Evolutionary conservation across 2,113 vertebrate species (phyloP).

Genomic region (Octodon degus): DNA sequence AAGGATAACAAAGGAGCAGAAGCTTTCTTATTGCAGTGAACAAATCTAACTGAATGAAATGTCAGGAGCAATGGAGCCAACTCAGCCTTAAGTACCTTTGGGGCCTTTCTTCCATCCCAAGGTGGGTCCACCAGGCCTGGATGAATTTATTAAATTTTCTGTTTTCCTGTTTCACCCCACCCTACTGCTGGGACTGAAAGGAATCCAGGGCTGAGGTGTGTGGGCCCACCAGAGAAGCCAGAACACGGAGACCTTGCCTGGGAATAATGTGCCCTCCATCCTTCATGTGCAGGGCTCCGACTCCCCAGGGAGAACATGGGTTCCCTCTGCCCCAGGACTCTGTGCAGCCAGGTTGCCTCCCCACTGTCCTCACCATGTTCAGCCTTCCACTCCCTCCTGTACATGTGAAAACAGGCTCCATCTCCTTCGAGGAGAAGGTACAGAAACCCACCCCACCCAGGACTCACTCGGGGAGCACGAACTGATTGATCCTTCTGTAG

Average conservation of each 20-base stretch:
- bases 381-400: not conserved
- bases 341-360: not conserved
- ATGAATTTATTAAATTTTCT: not conserved
- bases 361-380: no score
- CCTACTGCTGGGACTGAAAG: not conserved
- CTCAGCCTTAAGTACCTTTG: fast-evolving
- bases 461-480: not conserved
- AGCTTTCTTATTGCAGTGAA: not conserved
- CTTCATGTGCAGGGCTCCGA: not conserved
- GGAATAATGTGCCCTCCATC: no score
- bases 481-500: not conserved
- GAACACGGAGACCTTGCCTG: not conserved
- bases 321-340: not conserved
- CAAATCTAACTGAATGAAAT: not conserved
- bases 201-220: not conserved
- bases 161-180: not conserved
- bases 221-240: not conserved
- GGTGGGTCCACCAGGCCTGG: not conserved
- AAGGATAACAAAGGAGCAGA: not conserved
- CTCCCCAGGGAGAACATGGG: not conserved
- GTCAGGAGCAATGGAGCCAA: not conserved
- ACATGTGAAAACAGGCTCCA: not conserved
- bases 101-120: not conserved
- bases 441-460: no score
- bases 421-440: not conserved